phyloP scores from a whole-genome alignment of 2,888 invertebrate species.

The Conus canariensis region DNA sequence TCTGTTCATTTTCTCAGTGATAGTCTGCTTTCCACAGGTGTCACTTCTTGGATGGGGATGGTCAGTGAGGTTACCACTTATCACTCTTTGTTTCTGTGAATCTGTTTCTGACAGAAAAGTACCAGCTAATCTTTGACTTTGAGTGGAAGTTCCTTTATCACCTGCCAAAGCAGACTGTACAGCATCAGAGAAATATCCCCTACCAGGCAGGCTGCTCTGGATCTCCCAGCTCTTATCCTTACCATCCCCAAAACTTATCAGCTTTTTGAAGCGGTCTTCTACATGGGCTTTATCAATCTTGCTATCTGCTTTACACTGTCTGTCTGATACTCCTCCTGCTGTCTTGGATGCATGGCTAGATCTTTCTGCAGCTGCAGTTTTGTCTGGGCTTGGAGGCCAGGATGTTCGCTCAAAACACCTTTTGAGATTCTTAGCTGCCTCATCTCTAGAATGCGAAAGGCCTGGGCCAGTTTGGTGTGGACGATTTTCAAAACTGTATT shows the following conservation, averaged over 20 bases:
- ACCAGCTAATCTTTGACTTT: neutral
- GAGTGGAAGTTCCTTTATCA: neutral
- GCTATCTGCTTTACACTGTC: neutral
- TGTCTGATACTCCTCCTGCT: neutral
- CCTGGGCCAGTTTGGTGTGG: neutral
- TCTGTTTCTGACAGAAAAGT: neutral
- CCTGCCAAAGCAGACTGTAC: constrained; percentile 11
- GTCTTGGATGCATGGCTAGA: neutral
- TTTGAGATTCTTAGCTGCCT: neutral
- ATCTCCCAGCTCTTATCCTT: neutral
- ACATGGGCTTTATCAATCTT: neutral
- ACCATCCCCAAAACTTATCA: constrained; percentile 23
- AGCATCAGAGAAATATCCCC: constrained; percentile 28
- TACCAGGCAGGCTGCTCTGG: constrained; percentile 33
- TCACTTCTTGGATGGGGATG: neutral
- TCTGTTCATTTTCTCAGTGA: neutral
- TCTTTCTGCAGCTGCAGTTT: neutral
- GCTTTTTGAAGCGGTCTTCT: constrained; percentile 31
- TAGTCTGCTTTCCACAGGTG: neutral
- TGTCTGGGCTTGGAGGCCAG: constrained; percentile 31
- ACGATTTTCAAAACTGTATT: constrained; percentile 34
- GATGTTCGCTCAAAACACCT: constrained; percentile 34
- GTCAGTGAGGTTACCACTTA: neutral
- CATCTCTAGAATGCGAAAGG: constrained; percentile 12
- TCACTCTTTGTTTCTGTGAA: neutral